Evolutionary conservation across 64 coral and sea anemone genomes (phyloP).

Genomic region (Stichodactyla helianthus): DNA sequence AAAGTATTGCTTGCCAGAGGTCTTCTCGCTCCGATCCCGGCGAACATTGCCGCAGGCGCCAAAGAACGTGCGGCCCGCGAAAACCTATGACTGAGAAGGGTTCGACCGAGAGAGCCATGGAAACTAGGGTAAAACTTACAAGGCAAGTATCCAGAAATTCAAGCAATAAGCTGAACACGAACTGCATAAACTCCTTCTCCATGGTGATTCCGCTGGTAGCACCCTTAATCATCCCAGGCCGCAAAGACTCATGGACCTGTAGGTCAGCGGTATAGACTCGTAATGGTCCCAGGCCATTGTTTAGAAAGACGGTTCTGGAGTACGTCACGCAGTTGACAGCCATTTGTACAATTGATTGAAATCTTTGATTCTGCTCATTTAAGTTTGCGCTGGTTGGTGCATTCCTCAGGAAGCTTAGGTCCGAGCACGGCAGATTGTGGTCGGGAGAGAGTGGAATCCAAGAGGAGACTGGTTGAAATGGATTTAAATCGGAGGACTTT

Average conservation of each 20-base stretch:
- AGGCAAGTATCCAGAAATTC: slow-evolving; percentile 62
- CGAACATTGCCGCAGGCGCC: no score
- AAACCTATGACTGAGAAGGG: no score
- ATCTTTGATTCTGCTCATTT: slow-evolving; percentile 69
- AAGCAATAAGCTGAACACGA: slow-evolving; percentile 71
- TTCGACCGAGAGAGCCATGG: no score
- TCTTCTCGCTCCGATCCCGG: no score
- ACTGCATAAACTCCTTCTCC: slow-evolving; percentile 83
- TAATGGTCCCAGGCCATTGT: slow-evolving; percentile 43
- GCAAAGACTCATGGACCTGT: slow-evolving; percentile 51
- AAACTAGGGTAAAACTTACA: slow-evolving; percentile 21
- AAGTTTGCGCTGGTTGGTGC: slow-evolving; percentile 71
- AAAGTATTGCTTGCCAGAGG: no score
- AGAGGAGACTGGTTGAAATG: slow-evolving; percentile 59
- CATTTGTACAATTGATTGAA: slow-evolving; percentile 63
- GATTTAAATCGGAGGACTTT: slow-evolving; percentile 13
- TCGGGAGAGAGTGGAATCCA: slow-evolving; percentile 69
- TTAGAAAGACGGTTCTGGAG: slow-evolving; percentile 71
- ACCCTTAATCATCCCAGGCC: slow-evolving; percentile 48
- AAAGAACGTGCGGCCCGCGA: no score
- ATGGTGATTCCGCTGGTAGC: slow-evolving; percentile 37
- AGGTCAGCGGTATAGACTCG: slow-evolving; percentile 36
- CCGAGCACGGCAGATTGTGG: slow-evolving; percentile 46
- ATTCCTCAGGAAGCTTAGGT: slow-evolving; percentile 50
- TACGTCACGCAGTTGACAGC: slow-evolving; percentile 69